A percentile compares a stretch with the other conserved stretches of the same genome.
Conservation (phyloP, 2,797 vertebrate species). For the Thaleichthys pacificus region DNA sequence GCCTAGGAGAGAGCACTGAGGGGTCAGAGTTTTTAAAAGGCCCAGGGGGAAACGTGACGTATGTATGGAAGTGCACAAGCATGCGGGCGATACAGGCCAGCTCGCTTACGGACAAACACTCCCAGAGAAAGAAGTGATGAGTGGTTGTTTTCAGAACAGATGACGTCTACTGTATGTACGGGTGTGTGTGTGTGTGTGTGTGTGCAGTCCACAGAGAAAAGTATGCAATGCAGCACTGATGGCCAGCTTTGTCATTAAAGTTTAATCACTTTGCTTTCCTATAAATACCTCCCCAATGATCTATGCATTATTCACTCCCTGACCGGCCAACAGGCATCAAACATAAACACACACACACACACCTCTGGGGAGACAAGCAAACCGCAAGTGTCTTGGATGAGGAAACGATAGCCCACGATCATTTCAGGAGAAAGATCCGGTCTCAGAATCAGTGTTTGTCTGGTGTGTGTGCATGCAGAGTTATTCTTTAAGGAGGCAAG, state of each 20-base stretch:
- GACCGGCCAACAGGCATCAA: conserved; percentile 38
- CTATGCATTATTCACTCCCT: conserved; percentile 75
- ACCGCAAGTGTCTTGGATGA: background rate
- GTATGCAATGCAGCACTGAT: conserved; percentile 56
- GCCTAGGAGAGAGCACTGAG: conserved; percentile 10
- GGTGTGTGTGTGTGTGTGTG: conserved; percentile 2
- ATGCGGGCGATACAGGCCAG: conserved; percentile 8
- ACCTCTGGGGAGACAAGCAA: background rate
- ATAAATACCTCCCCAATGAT: conserved; percentile 78
- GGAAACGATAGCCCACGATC: background rate
- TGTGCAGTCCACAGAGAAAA: conserved; percentile 1
- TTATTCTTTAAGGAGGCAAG: background rate
- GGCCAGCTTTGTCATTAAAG: conserved; percentile 66
- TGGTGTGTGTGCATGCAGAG: background rate
- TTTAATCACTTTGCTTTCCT: conserved; percentile 72
- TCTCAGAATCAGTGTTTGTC: too few species aligned
- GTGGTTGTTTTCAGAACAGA: conserved; percentile 1
- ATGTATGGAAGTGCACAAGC: background rate
- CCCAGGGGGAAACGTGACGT: conserved; percentile 7
- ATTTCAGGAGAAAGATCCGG: too few species aligned
- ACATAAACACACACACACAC: background rate
- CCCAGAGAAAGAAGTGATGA: conserved; percentile 21
- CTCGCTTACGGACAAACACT: conserved; percentile 33
- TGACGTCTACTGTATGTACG: too few species aligned
- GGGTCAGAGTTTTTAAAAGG: conserved; percentile 37